These are phyloP conservation scores for Dendropsophus ebraccatus DNA, from an alignment of 2,113 vertebrate genomes.

Conservation along the genomic window DNA sequence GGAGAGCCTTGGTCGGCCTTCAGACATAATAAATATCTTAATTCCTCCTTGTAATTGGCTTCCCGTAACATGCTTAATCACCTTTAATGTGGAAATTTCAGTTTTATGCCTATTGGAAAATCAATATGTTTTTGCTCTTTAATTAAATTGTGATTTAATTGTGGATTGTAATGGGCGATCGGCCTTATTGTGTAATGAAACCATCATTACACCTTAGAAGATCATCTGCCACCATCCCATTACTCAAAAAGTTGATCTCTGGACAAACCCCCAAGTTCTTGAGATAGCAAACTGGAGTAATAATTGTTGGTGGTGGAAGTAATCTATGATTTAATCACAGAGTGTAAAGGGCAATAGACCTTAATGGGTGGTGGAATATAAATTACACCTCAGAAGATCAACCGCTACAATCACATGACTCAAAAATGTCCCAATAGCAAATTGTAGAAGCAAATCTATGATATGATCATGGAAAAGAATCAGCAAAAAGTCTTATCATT, in stretches of 20 bases:
- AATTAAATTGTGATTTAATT: slow-evolving; percentile 42
- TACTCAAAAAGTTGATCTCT: slow-evolving; percentile 4
- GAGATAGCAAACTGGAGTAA: background rate
- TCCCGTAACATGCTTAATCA: slow-evolving; percentile 17
- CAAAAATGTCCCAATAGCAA: too few relatives aligned
- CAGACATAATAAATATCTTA: slow-evolving; percentile 28
- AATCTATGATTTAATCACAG: too few relatives aligned
- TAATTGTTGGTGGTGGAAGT: too few relatives aligned
- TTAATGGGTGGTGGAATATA: too few relatives aligned
- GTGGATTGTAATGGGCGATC: slow-evolving; percentile 4
- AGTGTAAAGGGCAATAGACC: too few relatives aligned
- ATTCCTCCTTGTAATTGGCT: slow-evolving; percentile 49
- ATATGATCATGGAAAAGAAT: too few relatives aligned
- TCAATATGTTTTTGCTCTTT: slow-evolving; percentile 35
- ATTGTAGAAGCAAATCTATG: too few relatives aligned
- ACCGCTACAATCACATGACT: too few relatives aligned
- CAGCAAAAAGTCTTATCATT: too few relatives aligned
- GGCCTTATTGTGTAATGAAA: background rate
- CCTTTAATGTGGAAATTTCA: slow-evolving; percentile 32
- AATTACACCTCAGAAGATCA: too few relatives aligned
- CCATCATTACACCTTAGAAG: background rate
- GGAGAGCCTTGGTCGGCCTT: background rate
- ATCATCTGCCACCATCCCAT: background rate
- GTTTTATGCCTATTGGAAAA: slow-evolving; percentile 35
- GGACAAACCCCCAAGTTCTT: background rate